Conservation (phyloP, 1,140 invertebrate genomes). For the Listronotus bonariensis region DNA sequence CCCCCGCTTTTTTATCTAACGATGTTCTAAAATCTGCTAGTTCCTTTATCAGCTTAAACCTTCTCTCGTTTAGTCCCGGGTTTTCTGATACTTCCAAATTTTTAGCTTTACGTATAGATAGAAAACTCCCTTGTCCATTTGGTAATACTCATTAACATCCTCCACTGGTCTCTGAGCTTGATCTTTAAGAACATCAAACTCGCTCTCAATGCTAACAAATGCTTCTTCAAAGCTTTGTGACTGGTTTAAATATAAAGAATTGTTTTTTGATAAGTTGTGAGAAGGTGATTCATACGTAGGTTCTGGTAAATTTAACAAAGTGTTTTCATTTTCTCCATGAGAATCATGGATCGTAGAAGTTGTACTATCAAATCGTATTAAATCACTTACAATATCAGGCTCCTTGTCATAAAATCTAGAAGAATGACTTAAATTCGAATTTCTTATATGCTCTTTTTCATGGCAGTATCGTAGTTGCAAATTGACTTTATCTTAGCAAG, state of each 20-base stretch:
- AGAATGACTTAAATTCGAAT: neutral
- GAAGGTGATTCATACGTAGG: neutral
- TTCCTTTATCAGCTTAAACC: slow-evolving; percentile 6
- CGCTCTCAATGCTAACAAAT: slow-evolving; percentile 9
- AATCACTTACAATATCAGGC: slow-evolving; percentile 9
- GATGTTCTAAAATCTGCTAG: slow-evolving; percentile 2
- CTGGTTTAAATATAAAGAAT: neutral
- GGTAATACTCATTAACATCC: slow-evolving; percentile 9
- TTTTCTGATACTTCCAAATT: neutral
- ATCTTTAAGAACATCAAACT: slow-evolving; percentile 16
- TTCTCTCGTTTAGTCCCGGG: slow-evolving; percentile 4
- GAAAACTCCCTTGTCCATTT: slow-evolving; percentile 23
- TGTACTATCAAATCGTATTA: neutral
- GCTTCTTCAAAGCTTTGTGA: neutral
- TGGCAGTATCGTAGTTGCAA: neutral
- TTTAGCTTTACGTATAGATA: slow-evolving; percentile 16
- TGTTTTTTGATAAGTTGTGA: neutral
- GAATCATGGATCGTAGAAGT: neutral
- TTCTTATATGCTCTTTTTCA: neutral
- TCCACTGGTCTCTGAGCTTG: neutral
- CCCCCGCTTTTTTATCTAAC: neutral
- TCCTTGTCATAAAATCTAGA: neutral
- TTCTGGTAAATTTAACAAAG: neutral
- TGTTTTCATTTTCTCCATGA: neutral
- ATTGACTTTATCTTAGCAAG: slow-evolving; percentile 22